Evolutionary conservation across 2,797 vertebrate species (phyloP).

Genomic region (Takifugu rubripes): DNA sequence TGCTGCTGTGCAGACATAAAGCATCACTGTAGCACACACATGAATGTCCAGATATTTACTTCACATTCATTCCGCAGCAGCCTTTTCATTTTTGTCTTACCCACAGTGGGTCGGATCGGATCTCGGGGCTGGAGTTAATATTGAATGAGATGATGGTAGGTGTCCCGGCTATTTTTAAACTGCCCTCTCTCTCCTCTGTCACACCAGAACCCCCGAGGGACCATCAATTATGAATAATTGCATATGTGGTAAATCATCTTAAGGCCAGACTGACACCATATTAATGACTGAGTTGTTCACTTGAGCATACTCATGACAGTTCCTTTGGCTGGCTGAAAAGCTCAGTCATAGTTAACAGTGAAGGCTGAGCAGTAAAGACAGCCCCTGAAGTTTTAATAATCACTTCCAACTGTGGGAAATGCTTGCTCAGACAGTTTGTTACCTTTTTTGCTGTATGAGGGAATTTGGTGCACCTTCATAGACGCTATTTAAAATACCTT

Average conservation of each 20-base stretch:
- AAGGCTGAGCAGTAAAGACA: slow-evolving; percentile 37
- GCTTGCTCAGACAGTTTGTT: slow-evolving; percentile 25
- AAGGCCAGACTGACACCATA: slow-evolving; percentile 8
- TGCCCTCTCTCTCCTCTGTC: slow-evolving; percentile 58
- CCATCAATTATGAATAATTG: slow-evolving; percentile 58
- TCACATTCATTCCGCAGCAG: slow-evolving; percentile 21
- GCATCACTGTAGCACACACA: no score
- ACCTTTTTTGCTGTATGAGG: slow-evolving; percentile 1
- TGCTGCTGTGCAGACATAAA: slow-evolving; percentile 1
- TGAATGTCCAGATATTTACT: slow-evolving; percentile 20
- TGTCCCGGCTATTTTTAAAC: slow-evolving; percentile 73
- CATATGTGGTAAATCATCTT: slow-evolving; percentile 35
- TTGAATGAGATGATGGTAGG: slow-evolving; percentile 67
- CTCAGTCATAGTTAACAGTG: slow-evolving; percentile 29
- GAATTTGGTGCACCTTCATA: not conserved
- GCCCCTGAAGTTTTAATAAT: slow-evolving; percentile 52
- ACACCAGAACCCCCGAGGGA: slow-evolving; percentile 29
- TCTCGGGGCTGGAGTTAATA: slow-evolving; percentile 63
- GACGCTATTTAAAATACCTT: not conserved
- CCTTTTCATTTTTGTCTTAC: slow-evolving; percentile 35
- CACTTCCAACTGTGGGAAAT: slow-evolving; percentile 53
- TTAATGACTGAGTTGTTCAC: not conserved
- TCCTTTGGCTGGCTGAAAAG: no score
- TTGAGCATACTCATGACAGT: not conserved
- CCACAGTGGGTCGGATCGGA: slow-evolving; percentile 48